These are phyloP conservation scores for Melanotus villosus DNA, from an alignment of 2,888 invertebrate genomes.

Conservation along the genomic window DNA sequence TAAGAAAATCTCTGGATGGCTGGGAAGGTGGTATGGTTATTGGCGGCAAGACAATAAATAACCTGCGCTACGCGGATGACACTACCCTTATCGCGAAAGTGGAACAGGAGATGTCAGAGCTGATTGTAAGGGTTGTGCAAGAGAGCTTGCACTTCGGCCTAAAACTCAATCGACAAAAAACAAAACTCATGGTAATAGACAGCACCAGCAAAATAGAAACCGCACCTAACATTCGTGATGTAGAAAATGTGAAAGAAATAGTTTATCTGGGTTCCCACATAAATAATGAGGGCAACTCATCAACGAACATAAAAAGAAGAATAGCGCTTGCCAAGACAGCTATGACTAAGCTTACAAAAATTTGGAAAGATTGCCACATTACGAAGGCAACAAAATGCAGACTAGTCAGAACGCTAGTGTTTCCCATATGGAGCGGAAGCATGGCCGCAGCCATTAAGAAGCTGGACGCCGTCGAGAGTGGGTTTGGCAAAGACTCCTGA, in stretches of 20 bases:
- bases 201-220: conserved; percentile 17
- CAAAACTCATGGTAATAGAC: conserved; percentile 18
- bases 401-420: too few species aligned
- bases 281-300: conserved; percentile 17
- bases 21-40: too few species aligned
- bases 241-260: conserved; percentile 16
- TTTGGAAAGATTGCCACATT: conserved; percentile 24
- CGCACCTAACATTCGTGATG: conserved; percentile 17
- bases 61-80: background rate
- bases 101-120: conserved; percentile 12
- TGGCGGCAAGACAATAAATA: conserved; percentile 8
- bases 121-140: background rate
- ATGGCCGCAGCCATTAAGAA: background rate
- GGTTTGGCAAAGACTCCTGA: background rate
- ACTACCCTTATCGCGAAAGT: conserved; percentile 2
- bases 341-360: conserved; percentile 16
- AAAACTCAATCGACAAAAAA: conserved; percentile 23
- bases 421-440: conserved; percentile 7
- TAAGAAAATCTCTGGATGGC: too few species aligned
- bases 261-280: conserved; percentile 12
- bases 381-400: too few species aligned
- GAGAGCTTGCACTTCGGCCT: conserved; percentile 2
- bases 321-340: conserved; percentile 16
- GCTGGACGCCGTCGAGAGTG: conserved; percentile 5
- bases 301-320: conserved; percentile 10